These are phyloP conservation scores for Entelurus aequoreus DNA, from an alignment of 2,113 vertebrate genomes.

Conservation along the genomic window DNA sequence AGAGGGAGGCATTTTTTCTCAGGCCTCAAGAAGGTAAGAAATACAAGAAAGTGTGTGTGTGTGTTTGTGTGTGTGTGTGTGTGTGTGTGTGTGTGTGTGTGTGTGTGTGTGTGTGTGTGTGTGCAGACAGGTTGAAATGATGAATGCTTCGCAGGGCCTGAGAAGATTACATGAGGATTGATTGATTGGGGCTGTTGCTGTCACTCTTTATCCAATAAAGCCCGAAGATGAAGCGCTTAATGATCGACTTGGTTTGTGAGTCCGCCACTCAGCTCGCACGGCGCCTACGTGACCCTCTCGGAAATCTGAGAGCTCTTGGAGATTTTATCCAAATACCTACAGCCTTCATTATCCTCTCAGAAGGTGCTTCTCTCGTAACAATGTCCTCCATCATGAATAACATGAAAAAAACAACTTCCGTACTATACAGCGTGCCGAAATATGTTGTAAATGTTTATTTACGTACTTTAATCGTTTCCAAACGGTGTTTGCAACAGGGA, in stretches of 20 bases:
- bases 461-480: too few species aligned
- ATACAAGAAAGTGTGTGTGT: not conserved
- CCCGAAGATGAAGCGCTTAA: slow-evolving; percentile 34
- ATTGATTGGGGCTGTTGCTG: slow-evolving; percentile 38
- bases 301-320: slow-evolving; percentile 3
- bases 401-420: too few species aligned
- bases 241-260: slow-evolving; percentile 28
- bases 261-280: slow-evolving; percentile 17
- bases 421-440: too few species aligned
- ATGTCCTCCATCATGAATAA: not conserved
- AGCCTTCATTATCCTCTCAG: not conserved
- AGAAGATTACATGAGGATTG: slow-evolving; percentile 50
- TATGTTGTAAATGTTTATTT: too few species aligned
- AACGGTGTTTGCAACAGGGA: too few species aligned
- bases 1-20: too few species aligned
- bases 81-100: not conserved
- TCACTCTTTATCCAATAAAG: slow-evolving; percentile 44
- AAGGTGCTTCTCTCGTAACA: not conserved
- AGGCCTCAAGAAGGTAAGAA: too few species aligned
- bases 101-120: not conserved
- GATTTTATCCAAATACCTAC: slow-evolving; percentile 1
- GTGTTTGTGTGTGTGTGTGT: not conserved
- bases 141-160: slow-evolving; percentile 25
- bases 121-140: slow-evolving; percentile 34
- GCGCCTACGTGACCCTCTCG: slow-evolving; percentile 8